Percentiles rank a stretch among this genome's conserved stretches.
phyloP scores from a whole-genome alignment of 2,113 vertebrate genomes.

The Heterocephalus glaber region DNA sequence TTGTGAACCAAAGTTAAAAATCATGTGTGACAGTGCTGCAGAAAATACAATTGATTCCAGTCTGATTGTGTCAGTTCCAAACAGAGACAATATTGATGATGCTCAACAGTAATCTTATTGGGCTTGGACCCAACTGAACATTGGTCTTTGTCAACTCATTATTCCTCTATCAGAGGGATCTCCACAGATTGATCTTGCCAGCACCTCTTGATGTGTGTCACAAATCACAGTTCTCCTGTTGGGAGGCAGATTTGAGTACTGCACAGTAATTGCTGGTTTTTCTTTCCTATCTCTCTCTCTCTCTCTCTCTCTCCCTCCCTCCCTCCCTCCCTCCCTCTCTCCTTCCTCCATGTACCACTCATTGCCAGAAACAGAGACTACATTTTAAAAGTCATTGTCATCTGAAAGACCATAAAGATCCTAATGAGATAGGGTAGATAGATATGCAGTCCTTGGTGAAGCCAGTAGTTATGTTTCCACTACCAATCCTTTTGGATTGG shows the following conservation, averaged over 20 bases:
- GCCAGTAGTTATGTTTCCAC: slow-evolving; percentile 72
- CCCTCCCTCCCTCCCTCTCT: background rate
- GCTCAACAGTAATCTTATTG: slow-evolving; percentile 88
- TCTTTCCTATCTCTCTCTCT: slow-evolving; percentile 17
- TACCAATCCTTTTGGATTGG: slow-evolving; percentile 52
- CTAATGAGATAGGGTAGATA: slow-evolving; percentile 82
- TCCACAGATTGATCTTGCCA: slow-evolving; percentile 88
- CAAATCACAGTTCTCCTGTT: slow-evolving; percentile 90
- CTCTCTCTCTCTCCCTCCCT: too few species aligned
- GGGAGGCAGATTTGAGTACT: slow-evolving; percentile 88
- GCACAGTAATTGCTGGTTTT: slow-evolving; percentile 87
- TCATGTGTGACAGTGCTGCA: slow-evolving; percentile 87
- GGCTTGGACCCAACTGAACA: slow-evolving; percentile 87
- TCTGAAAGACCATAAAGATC: slow-evolving; percentile 81
- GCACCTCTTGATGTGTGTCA: slow-evolving; percentile 88
- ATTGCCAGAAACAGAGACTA: slow-evolving; percentile 83
- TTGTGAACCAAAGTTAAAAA: slow-evolving; percentile 87
- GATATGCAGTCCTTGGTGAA: slow-evolving; percentile 58
- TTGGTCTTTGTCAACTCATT: slow-evolving; percentile 90
- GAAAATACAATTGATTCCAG: slow-evolving; percentile 88
- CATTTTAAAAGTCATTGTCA: slow-evolving; percentile 84
- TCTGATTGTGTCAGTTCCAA: slow-evolving; percentile 89
- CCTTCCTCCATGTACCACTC: slow-evolving; percentile 51
- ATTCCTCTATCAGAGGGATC: slow-evolving; percentile 89
- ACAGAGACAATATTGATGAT: slow-evolving; percentile 89